Conservation (phyloP, 2,888 invertebrate species). For the Pseudolycoriella hygida region DNA sequence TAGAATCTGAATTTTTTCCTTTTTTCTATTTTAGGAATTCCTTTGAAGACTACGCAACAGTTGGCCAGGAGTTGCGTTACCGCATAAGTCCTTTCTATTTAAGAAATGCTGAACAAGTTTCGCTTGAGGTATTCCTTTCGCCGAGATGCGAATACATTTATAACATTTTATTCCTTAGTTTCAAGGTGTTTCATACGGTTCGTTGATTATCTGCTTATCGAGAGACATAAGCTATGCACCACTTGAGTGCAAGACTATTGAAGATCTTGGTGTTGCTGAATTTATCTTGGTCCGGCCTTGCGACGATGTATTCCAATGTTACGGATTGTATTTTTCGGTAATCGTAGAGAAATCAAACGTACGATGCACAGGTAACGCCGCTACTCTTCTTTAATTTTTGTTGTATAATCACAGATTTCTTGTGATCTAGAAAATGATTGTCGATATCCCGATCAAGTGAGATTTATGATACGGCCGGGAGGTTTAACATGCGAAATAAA, state of each 20-base stretch:
- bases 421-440: slow-evolving; percentile 43
- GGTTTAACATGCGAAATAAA: slow-evolving; percentile 28
- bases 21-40: slow-evolving; percentile 20
- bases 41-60: slow-evolving; percentile 41
- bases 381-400: not conserved
- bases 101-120: slow-evolving; percentile 17
- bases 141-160: too few relatives aligned
- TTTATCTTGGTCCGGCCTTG: slow-evolving; percentile 35
- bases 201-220: slow-evolving; percentile 37
- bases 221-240: slow-evolving; percentile 28
- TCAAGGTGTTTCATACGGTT: slow-evolving; percentile 35
- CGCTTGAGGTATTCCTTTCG: slow-evolving; percentile 13
- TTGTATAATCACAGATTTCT: slow-evolving; percentile 1
- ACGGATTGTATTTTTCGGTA: slow-evolving; percentile 33
- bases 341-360: slow-evolving; percentile 32
- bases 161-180: too few relatives aligned
- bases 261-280: slow-evolving; percentile 27
- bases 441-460: slow-evolving; percentile 44
- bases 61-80: slow-evolving; percentile 33
- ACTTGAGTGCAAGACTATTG: slow-evolving; percentile 32
- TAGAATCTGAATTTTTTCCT: too few relatives aligned
- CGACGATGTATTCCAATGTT: slow-evolving; percentile 32
- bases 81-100: slow-evolving; percentile 34
- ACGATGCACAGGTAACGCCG: slow-evolving; percentile 37
- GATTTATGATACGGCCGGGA: slow-evolving; percentile 33